Evolutionary conservation across 2,797 vertebrate genomes (phyloP), one percentile per base, ranked within the genome.

Genomic region (Gephyroberyx darwinii): DNA sequence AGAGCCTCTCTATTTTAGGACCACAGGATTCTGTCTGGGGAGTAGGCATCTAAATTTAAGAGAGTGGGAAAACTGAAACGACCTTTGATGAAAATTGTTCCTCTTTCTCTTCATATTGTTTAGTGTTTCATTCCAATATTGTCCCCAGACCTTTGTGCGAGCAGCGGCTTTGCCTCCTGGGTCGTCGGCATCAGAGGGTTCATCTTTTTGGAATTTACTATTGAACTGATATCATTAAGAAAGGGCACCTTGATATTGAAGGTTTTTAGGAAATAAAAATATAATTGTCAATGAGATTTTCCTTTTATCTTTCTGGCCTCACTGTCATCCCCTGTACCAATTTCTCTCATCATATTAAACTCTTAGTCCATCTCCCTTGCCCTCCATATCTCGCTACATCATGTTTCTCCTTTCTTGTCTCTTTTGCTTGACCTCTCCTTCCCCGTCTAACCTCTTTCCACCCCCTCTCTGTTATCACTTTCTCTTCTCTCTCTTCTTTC

Each of bases 1-100:
- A 89, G 84, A 87, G 87, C 51, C 83, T 73, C 88, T 89, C 87
- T 89, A 90, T 92, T 93, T 91, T 88, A 83, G 84, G 89, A 77
- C 45, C 0, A 74, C 82, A 65, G 70, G 67, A 43, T 75, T 82
- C 81, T 73, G 90, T 91, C 89, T 91, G 90, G 79, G 77, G 80
- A 85, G 87, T 69, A 67, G 80, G 50, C 26, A 37, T 90, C 91
- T 92, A 89, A 88, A 85, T 83, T 90, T 90, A 85, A 85, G 78
- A 66, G 83, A 89, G 78, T 90, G 86, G 89, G 86, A 90, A 90
- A 88, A 88, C 84, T 91, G 89, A 91, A 75, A 79, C 79, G 81
- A 50, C 37, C 55, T 39, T 68, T 84, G 68, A 22, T 77, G 71
- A 73, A 74, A 75, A 60, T 57, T 26, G 64, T 91, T 91, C 91